Percentiles rank a stretch among this genome's conserved stretches.
Conservation (phyloP, 2,797 vertebrate genomes). For the Gobio occitaniae region DNA sequence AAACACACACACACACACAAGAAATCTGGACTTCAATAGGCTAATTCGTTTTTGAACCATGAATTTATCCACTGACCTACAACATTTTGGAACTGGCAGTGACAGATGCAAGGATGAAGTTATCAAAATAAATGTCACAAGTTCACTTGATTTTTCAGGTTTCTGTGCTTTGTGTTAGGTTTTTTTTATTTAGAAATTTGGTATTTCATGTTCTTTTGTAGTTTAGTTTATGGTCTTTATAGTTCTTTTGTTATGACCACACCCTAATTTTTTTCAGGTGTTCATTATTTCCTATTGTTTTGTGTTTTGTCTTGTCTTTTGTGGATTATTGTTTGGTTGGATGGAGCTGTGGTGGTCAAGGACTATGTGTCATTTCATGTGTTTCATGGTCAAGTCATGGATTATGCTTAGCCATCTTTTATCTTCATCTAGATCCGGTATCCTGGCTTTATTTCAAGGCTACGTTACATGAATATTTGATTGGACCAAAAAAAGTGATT, state of each 20-base stretch:
- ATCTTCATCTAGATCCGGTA: neutral
- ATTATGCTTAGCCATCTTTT: neutral
- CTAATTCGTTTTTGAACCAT: neutral
- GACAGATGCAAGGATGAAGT: neutral
- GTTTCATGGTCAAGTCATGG: neutral
- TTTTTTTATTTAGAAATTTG: neutral
- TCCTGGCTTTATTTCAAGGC: no score
- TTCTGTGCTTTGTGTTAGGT: neutral
- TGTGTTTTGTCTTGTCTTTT: neutral
- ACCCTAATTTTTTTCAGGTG: neutral
- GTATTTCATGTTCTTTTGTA: neutral
- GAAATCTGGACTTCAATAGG: neutral
- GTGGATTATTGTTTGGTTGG: neutral
- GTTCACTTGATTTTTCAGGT: neutral
- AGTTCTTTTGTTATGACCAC: neutral
- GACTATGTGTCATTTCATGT: neutral
- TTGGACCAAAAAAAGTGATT: neutral
- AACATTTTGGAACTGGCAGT: neutral
- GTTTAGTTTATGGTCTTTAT: neutral
- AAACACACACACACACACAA: no score
- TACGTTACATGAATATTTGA: neutral
- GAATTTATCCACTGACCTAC: neutral
- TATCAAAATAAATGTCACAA: conserved; percentile 6
- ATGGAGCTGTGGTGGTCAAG: neutral
- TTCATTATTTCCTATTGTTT: neutral